Base-by-base conservation (phyloP, 2,888 invertebrate species). In the Drosophila neotestacea region DNA sequence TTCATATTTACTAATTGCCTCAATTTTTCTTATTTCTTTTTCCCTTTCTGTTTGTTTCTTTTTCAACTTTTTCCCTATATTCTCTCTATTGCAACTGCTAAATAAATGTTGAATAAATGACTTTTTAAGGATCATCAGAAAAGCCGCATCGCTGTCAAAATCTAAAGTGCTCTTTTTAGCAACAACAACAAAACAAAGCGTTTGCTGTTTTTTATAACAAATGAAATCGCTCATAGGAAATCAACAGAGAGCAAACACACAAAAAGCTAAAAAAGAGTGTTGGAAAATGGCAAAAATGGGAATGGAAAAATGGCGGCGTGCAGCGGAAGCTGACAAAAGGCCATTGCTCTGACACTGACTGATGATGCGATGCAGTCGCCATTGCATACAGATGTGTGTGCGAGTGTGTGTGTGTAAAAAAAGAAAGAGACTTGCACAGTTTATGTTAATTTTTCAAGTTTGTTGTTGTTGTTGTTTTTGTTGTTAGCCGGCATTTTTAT, bases 341-440 rank as follows among this genome's bases (percentile, higher is more conserved):
- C 73, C 89, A 90, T 79, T 72, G 62, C 76, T 70, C 74, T 88
- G 91, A 90, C 89, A 90, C 80, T 90, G 89, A 90, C 80, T 81
- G 89, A 90, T 90, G 89, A 86, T 78, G 77, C 70, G 56, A 47
- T 70, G 65, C 74, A 66, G 47, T 51, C 13, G 38, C 58, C 39
- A 30, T 28, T 13, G 22, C 27, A n/a, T 34, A 30, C 16, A 5
- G 41, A n/a, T 2, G 10, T 36, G 36, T 32, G 30, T 46, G 22
- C 32, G 13, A 39, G 28, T 50, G 50, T 28, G 34, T 34, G 51
- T 32, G 0, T 16, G 6, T 36, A 60, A 66, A 65, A 46, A 32
- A 10, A 10, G 16, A n/a, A n/a, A 27, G 41, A 56, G 34, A 5
- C 39, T 32, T 63, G 64, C 54, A 70, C 71, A 62, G 65, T 55